Percentiles rank a stretch among this genome's conserved stretches.
Conservation (phyloP, 2,113 vertebrate genomes). For the Scopus umbretta region DNA sequence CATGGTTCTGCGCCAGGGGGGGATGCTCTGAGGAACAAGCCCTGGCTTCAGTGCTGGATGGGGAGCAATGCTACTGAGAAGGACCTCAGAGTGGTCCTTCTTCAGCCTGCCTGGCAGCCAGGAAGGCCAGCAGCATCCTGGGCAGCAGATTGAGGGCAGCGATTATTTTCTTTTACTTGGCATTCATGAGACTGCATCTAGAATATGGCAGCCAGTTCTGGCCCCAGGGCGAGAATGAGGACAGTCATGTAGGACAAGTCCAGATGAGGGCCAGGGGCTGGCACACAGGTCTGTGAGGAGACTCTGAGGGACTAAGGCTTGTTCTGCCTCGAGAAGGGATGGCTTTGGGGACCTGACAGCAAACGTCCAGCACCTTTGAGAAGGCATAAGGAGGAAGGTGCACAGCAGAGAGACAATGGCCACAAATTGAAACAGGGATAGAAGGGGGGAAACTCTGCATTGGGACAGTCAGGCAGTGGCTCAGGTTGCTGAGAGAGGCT, state of each 20-base stretch:
- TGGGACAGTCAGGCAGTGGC: background rate
- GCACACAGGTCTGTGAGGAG: background rate
- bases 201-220: background rate
- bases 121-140: background rate
- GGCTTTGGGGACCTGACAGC: background rate
- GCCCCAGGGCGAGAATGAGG: background rate
- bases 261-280: background rate
- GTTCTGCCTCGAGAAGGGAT: rapidly evolving
- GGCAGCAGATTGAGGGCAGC: background rate
- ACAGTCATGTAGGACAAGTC: background rate
- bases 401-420: background rate
- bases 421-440: background rate
- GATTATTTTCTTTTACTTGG: background rate
- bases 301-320: background rate
- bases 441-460: background rate
- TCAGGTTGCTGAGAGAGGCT: background rate
- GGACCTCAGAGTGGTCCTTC: background rate
- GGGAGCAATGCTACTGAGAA: background rate
- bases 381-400: background rate
- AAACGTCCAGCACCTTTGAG: background rate
- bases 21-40: background rate
- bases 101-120: background rate
- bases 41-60: too few relatives aligned
- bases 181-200: background rate
- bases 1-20: background rate